Base-by-base conservation (phyloP, 2,888 invertebrate species). In the Drosophila meridionalis region DNA sequence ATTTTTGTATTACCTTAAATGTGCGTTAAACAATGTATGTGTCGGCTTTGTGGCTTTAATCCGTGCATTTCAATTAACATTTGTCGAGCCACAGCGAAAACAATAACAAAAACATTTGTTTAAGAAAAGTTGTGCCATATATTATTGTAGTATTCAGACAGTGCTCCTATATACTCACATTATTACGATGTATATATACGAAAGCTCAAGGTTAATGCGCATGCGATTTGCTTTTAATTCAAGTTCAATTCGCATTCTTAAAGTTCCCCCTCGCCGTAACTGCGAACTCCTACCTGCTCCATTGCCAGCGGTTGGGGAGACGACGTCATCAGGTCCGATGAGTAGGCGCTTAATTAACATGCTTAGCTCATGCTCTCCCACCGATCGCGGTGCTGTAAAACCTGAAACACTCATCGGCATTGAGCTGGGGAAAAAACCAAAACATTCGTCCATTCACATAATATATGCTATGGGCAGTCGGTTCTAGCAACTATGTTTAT, bases 241-340 rank as follows among this genome's bases (percentile, higher is more conserved):
- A 86, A 86, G 85, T 85, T 89, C 86, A 88, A 83, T 70, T 89
- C 81, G 68, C 67, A 80, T 89, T 85, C 88, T 85, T 66, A 47
- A 61, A 32, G 52, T 34, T 45, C 20, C 9, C 12, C 34, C 26
- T 1, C n/a, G 2, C 4, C 12, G n/a, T 11, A 1, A 28, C 43
- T 1, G 1, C 9, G n/a, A 0, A 4, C 56, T 26, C 2, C 11
- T n/a, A 52, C 20, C 38, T 8, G 11, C 36, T 47, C n/a, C 26
- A 58, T 32, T 32, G 47, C 59, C 38, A 59, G 50, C 36, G 20
- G 40, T 2, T 32, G 45, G 20, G 14, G 34, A 1, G 69, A 30
- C 34, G 42, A 28, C 70, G 59, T 68, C 68, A 70, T 38, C 55
- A 43, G 7, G 47, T 58, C 66, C 78, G 73, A 77, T 78, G 78